These are phyloP conservation scores for Drepana arcuata DNA, from an alignment of 1,140 invertebrate genomes.

Conservation along the genomic window DNA sequence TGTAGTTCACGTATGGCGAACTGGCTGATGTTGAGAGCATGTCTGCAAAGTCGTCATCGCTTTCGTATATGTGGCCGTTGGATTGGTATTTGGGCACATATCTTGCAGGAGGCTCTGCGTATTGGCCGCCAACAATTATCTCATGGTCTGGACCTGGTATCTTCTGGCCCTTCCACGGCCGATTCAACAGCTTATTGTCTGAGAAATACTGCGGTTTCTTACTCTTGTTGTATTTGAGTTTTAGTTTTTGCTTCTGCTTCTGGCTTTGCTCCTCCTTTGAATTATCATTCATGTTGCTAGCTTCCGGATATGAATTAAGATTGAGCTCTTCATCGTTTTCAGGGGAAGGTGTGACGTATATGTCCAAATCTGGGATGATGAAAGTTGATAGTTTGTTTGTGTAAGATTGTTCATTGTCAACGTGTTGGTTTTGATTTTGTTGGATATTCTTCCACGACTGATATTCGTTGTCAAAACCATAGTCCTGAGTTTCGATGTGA, in stretches of 20 bases:
- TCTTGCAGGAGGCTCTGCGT: constrained; percentile 61
- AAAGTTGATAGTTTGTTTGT: constrained; percentile 26
- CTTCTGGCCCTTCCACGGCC: constrained; percentile 7
- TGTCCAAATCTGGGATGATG: constrained; percentile 18
- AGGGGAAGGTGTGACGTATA: constrained; percentile 4
- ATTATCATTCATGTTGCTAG: constrained; percentile 18
- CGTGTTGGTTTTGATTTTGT: constrained; percentile 18
- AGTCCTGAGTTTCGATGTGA: too few species aligned
- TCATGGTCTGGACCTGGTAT: constrained; percentile 24
- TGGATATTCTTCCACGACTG: constrained; percentile 21
- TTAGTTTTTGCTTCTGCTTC: constrained; percentile 2
- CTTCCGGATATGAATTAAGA: constrained; percentile 17
- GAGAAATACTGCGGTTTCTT: constrained; percentile 1
- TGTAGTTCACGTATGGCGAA: constrained; percentile 64
- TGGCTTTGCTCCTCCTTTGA: constrained; percentile 10
- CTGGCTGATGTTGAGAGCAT: constrained; percentile 36
- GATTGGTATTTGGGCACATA: constrained; percentile 30
- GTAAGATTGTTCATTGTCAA: constrained; percentile 18
- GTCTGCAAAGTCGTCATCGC: constrained; percentile 30
- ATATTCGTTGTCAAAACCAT: too few species aligned
- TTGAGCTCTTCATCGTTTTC: constrained; percentile 12
- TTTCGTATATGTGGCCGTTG: constrained; percentile 16
- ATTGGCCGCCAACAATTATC: constrained; percentile 54
- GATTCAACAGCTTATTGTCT: constrained; percentile 7
- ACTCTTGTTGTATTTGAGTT: too few species aligned